Conservation (phyloP, 2,888 invertebrate genomes). For the Dynastes grantii region DNA sequence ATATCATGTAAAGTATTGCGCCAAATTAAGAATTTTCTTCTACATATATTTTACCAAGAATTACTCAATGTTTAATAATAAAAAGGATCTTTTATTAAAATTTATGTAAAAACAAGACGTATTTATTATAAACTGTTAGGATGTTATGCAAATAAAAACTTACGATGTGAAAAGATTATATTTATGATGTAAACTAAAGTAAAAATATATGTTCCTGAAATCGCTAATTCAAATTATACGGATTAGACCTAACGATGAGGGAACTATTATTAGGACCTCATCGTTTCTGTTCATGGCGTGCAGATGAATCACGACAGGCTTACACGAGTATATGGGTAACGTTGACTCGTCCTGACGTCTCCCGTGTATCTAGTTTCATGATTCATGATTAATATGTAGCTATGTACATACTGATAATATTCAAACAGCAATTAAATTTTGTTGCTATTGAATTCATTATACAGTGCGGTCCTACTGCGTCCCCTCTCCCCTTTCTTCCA, state of each 20-base stretch:
- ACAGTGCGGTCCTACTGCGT: background rate
- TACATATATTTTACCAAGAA: no score
- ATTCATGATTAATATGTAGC: slow-evolving; percentile 28
- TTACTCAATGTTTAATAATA: no score
- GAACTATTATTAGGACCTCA: slow-evolving; percentile 40
- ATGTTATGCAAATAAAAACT: background rate
- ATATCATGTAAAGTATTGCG: no score
- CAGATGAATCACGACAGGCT: slow-evolving; percentile 37
- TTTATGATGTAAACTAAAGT: slow-evolving; percentile 30
- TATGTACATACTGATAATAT: slow-evolving; percentile 19
- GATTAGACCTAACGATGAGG: slow-evolving; percentile 23
- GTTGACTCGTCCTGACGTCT: slow-evolving; percentile 27
- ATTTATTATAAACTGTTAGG: slow-evolving; percentile 27
- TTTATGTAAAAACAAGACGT: background rate
- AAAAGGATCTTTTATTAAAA: background rate
- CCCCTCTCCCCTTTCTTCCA: no score
- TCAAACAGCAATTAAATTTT: slow-evolving; percentile 23
- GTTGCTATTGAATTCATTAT: background rate
- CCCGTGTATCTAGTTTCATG: slow-evolving; percentile 32
- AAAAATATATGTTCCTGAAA: slow-evolving; percentile 34
- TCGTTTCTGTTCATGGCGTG: slow-evolving; percentile 16
- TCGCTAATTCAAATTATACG: slow-evolving; percentile 15
- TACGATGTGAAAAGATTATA: slow-evolving; percentile 25
- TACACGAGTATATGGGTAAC: background rate
- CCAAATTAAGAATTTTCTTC: no score